phyloP scores from a whole-genome alignment of 2,888 invertebrate species.

The Syrphus vitripennis region DNA sequence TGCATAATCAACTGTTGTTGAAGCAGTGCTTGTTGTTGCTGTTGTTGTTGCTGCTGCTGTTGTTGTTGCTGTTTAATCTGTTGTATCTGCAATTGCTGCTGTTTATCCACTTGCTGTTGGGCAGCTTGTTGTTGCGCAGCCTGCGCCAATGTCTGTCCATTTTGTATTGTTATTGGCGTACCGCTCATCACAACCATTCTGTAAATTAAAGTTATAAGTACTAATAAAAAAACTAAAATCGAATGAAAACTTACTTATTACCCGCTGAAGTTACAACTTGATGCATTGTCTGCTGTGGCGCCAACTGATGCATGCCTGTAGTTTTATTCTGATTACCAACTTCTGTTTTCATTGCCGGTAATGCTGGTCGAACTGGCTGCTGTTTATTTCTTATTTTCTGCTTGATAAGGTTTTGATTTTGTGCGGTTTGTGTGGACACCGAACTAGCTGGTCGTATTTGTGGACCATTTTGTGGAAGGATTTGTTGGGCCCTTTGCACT shows the following conservation, averaged over 20 bases:
- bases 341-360: conserved; percentile 83
- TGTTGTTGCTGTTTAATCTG: conserved; percentile 76
- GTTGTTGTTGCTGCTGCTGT: conserved; percentile 75
- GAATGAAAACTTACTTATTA: conserved; percentile 81
- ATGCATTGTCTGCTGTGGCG: conserved; percentile 80
- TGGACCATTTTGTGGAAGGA: conserved; percentile 84
- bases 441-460: conserved; percentile 90
- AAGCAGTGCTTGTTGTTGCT: conserved; percentile 76
- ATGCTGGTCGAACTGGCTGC: conserved; percentile 86
- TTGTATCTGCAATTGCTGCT: conserved; percentile 73
- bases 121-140: conserved; percentile 76
- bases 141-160: conserved; percentile 78
- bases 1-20: conserved; percentile 77
- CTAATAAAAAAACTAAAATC: too few species aligned
- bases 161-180: conserved; percentile 79
- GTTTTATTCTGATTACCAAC: conserved; percentile 85
- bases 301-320: conserved; percentile 79
- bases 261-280: conserved; percentile 82
- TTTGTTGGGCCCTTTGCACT: conserved; percentile 80
- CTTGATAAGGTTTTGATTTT: conserved; percentile 80
- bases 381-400: conserved; percentile 87
- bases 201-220: conserved; percentile 8
- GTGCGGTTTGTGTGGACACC: conserved; percentile 91
- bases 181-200: conserved; percentile 82
- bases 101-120: conserved; percentile 80